A percentile compares a stretch with the other conserved stretches of the same genome.
Conservation (phyloP, 2,888 invertebrate species). For the Atethmia centrago region DNA sequence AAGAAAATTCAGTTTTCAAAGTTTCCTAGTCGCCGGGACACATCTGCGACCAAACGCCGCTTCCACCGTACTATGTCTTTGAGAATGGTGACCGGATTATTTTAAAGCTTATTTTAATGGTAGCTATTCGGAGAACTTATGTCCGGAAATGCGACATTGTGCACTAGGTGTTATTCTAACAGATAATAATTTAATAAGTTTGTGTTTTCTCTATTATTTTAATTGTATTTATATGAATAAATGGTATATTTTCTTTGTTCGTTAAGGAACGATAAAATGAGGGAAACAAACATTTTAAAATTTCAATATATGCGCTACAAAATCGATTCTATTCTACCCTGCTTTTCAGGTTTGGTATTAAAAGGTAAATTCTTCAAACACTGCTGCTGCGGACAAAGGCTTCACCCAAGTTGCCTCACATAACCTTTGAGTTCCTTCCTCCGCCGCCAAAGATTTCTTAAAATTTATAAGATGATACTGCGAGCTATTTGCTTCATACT, state of each 20-base stretch:
- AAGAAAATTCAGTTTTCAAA: slow-evolving; percentile 59
- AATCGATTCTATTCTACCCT: background rate
- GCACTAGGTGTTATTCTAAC: slow-evolving; percentile 64
- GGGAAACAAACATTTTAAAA: too few relatives aligned
- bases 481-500: background rate
- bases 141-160: slow-evolving; percentile 69
- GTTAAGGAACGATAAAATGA: too few relatives aligned
- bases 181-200: slow-evolving; percentile 53
- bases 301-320: too few relatives aligned
- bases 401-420: background rate
- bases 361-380: slow-evolving; percentile 9
- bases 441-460: background rate
- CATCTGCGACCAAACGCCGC: slow-evolving; percentile 73
- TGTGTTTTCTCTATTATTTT: slow-evolving; percentile 27
- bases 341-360: background rate
- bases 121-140: slow-evolving; percentile 73
- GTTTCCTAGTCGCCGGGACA: slow-evolving; percentile 62
- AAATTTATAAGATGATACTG: background rate
- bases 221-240: background rate
- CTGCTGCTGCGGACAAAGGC: background rate
- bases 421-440: background rate
- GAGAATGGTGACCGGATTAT: slow-evolving; percentile 76
- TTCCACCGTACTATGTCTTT: slow-evolving; percentile 73
- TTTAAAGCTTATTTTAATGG: slow-evolving; percentile 82
- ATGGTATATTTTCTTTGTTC: background rate